Evolutionary conservation across 2,797 vertebrate genomes (phyloP).

Genomic region (Tauraco hartlaubi): DNA sequence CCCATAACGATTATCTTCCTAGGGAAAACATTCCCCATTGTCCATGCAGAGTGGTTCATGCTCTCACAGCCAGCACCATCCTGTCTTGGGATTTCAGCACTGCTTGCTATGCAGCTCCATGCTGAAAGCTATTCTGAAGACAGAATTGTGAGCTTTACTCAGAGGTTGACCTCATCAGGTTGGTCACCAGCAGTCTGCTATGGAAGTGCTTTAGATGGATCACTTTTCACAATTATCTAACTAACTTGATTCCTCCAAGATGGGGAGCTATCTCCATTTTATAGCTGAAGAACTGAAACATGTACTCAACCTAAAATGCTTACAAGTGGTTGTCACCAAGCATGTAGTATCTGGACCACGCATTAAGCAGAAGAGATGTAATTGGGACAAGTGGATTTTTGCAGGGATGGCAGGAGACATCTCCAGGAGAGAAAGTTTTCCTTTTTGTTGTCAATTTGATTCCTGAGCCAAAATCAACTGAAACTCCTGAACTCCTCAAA

Average conservation of each 20-base stretch:
- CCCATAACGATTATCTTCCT: neutral
- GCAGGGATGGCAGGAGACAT: neutral
- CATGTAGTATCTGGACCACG: fast-evolving
- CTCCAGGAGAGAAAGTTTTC: neutral
- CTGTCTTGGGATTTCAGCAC: neutral
- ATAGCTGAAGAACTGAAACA: neutral
- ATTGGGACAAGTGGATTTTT: neutral
- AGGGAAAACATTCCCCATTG: fast-evolving
- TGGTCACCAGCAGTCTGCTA: neutral
- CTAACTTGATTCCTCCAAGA: neutral
- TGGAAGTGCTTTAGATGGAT: neutral
- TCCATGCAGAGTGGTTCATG: neutral
- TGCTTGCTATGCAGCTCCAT: fast-evolving
- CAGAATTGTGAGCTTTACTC: neutral
- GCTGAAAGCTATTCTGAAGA: neutral
- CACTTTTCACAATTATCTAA: neutral
- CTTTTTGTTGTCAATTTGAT: neutral
- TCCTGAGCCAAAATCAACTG: neutral
- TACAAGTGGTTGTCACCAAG: neutral
- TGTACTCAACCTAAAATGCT: neutral
- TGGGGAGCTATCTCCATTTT: neutral
- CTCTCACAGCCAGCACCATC: fast-evolving
- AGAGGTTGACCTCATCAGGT: fast-evolving
- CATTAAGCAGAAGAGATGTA: neutral
- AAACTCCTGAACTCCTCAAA: neutral